Evolutionary conservation across 2,113 vertebrate species (phyloP).

Genomic region (Seriola dumerili): DNA sequence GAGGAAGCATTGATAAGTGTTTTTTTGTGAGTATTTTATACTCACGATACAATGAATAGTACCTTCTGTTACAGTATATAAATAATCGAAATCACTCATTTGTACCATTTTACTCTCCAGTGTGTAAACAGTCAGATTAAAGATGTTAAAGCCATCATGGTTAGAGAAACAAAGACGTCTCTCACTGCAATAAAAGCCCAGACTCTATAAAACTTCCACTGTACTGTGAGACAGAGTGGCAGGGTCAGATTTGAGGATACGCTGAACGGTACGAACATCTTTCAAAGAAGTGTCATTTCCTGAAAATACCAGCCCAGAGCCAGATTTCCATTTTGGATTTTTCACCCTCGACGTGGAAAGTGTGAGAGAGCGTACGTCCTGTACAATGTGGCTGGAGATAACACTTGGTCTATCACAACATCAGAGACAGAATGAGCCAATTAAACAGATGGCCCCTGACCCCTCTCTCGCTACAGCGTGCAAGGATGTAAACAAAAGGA

Average conservation of each 20-base stretch:
- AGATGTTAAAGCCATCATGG: conserved; percentile 52
- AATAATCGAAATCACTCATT: background rate
- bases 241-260: conserved; percentile 51
- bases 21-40: background rate
- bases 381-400: conserved; percentile 66
- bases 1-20: too few species aligned
- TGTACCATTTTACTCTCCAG: background rate
- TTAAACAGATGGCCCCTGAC: conserved; percentile 73
- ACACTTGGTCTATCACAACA: conserved; percentile 75
- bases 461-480: conserved; percentile 41
- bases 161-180: conserved; percentile 18
- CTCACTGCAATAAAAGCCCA: conserved; percentile 24
- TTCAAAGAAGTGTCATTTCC: conserved; percentile 67
- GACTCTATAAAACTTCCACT: conserved; percentile 41
- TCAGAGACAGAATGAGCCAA: conserved; percentile 63
- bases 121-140: conserved; percentile 12
- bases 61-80: background rate
- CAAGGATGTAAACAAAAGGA: conserved; percentile 69
- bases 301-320: conserved; percentile 36
- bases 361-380: conserved; percentile 60
- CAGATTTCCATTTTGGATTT: conserved; percentile 75
- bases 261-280: conserved; percentile 38
- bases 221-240: conserved; percentile 41
- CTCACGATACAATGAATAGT: background rate
- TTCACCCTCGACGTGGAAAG: conserved; percentile 66